Conservation (phyloP, 2,888 invertebrate species). For the Syrista parreyssii region DNA sequence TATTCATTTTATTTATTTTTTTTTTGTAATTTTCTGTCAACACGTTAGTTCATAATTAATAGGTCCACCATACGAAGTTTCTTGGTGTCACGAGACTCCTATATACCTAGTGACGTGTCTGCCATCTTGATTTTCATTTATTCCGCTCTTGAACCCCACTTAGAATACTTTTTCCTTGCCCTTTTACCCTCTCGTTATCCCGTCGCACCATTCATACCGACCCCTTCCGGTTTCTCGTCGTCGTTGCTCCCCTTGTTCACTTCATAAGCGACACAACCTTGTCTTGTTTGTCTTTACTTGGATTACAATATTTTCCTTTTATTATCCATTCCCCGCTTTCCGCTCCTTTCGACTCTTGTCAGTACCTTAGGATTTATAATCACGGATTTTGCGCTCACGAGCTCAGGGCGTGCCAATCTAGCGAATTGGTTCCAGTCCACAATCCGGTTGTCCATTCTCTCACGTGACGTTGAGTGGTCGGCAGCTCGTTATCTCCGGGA, state of each 20-base stretch:
- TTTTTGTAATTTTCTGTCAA: slow-evolving; percentile 17
- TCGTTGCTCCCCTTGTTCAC: too few species aligned
- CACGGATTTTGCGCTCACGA: too few species aligned
- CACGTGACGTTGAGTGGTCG: too few species aligned
- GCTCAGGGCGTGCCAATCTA: neutral
- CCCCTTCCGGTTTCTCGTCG: too few species aligned
- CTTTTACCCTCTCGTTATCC: slow-evolving; percentile 1
- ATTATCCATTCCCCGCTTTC: neutral
- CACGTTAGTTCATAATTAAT: slow-evolving; percentile 41
- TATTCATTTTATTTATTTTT: slow-evolving; percentile 1
- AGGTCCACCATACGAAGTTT: slow-evolving; percentile 37
- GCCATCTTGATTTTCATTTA: slow-evolving; percentile 31
- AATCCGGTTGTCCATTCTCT: neutral
- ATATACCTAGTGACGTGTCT: slow-evolving; percentile 17
- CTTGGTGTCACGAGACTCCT: slow-evolving; percentile 37
- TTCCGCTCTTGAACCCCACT: slow-evolving; percentile 9
- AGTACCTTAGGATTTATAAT: too few species aligned
- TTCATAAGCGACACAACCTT: too few species aligned
- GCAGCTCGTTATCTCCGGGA: too few species aligned
- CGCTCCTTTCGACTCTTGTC: too few species aligned
- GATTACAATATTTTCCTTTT: neutral
- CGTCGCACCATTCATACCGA: too few species aligned
- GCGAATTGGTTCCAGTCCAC: slow-evolving; percentile 27
- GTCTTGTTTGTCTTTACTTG: too few species aligned
- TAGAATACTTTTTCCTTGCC: slow-evolving; percentile 19